Percentiles rank a stretch among this genome's conserved stretches.
Evolutionary conservation across 2,888 invertebrate genomes (phyloP).

Genomic region (Tipula confusa): DNA sequence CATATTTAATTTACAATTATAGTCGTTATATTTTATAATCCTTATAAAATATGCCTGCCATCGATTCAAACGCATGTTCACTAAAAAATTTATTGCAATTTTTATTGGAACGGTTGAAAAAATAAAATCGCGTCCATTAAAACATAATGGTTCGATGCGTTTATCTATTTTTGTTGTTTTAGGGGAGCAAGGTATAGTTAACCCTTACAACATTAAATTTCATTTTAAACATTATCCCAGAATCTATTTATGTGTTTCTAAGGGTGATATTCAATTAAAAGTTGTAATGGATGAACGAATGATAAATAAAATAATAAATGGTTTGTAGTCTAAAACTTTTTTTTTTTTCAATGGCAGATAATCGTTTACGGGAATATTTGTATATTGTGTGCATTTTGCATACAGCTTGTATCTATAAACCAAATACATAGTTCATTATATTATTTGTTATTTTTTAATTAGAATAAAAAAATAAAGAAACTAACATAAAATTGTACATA

Average conservation of each 20-base stretch:
- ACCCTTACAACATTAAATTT: background rate
- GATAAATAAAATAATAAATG: background rate
- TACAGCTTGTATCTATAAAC: background rate
- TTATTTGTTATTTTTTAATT: background rate
- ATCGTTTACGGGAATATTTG: too few species aligned
- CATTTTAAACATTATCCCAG: background rate
- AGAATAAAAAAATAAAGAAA: background rate
- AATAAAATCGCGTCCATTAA: background rate
- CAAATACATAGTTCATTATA: background rate
- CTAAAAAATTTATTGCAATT: constrained; percentile 5
- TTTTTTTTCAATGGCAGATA: background rate
- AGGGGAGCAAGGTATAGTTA: background rate
- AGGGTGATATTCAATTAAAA: constrained; percentile 1
- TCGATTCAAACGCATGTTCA: constrained; percentile 12
- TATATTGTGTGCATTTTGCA: background rate
- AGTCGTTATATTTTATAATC: background rate
- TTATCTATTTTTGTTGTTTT: background rate
- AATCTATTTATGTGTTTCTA: background rate
- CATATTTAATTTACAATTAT: constrained; percentile 12
- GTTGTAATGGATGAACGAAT: background rate
- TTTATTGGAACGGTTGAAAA: background rate
- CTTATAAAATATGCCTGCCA: background rate
- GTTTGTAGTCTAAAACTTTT: background rate
- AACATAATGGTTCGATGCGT: background rate
- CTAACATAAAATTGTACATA: background rate